phyloP scores from a whole-genome alignment of 2,113 vertebrate genomes.

The Rana temporaria region DNA sequence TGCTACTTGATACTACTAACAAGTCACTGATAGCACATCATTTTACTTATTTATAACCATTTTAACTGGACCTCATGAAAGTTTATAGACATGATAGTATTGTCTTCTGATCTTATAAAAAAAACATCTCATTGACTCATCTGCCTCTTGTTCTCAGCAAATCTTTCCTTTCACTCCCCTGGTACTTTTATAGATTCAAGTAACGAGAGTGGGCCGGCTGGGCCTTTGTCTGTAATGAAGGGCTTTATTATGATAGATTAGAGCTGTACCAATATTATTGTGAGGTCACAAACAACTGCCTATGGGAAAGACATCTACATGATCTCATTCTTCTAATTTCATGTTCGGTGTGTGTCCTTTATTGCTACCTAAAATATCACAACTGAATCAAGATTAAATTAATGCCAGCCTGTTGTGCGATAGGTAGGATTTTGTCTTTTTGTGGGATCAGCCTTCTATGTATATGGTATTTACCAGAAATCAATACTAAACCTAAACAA shows the following conservation, averaged over 20 bases:
- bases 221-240: background rate
- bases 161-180: background rate
- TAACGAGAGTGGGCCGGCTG: background rate
- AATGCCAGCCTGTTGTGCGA: no score
- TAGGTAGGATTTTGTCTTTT: no score
- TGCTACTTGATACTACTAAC: constrained; percentile 28
- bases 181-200: background rate
- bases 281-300: no score
- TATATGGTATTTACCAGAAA: no score
- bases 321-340: no score
- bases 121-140: background rate
- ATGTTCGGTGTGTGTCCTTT: no score
- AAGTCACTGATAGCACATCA: constrained; percentile 25
- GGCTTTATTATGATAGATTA: background rate
- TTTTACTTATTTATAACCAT: constrained; percentile 36
- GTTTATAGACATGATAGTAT: constrained; percentile 5
- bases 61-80: constrained; percentile 18
- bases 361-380: no score
- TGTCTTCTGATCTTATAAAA: constrained; percentile 25
- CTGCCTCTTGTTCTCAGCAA: background rate
- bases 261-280: no score
- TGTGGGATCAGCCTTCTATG: no score
- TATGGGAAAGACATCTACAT: no score
- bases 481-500: no score
- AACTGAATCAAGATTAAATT: no score